Evolutionary conservation across 2,113 vertebrate species (phyloP).

Genomic region (Ovibos moschatus): DNA sequence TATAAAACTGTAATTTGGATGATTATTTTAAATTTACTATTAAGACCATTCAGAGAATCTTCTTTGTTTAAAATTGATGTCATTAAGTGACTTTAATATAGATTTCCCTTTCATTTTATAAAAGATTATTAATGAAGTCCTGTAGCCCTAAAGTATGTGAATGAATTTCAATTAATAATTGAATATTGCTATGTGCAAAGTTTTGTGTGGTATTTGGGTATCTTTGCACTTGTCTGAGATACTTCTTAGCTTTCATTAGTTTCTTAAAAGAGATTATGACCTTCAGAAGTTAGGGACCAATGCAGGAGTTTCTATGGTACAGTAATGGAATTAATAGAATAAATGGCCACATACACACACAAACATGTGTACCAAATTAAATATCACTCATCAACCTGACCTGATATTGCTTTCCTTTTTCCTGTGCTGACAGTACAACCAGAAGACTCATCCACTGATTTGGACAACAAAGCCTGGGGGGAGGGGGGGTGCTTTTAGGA

Average conservation of each 20-base stretch:
- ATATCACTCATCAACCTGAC: background rate
- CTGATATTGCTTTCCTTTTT: background rate
- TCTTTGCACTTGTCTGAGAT: background rate
- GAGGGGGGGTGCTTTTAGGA: background rate
- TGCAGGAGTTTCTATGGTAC: accelerated
- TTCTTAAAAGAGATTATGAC: background rate
- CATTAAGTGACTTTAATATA: background rate
- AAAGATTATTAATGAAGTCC: background rate
- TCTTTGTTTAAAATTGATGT: background rate
- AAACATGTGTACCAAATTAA: background rate
- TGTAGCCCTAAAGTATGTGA: background rate
- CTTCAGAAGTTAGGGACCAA: background rate
- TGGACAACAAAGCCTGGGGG: background rate
- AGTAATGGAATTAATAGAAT: background rate
- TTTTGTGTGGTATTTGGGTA: background rate
- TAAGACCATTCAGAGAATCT: background rate
- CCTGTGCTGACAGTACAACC: background rate
- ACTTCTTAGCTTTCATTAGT: background rate
- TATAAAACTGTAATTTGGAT: background rate
- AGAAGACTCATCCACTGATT: background rate
- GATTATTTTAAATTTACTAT: background rate
- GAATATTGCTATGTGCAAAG: background rate
- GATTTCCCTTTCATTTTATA: background rate
- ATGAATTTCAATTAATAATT: background rate
- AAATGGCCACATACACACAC: background rate